Base-by-base conservation (phyloP, 2,113 vertebrate genomes). In the Ptychochromis oligacanthus region DNA sequence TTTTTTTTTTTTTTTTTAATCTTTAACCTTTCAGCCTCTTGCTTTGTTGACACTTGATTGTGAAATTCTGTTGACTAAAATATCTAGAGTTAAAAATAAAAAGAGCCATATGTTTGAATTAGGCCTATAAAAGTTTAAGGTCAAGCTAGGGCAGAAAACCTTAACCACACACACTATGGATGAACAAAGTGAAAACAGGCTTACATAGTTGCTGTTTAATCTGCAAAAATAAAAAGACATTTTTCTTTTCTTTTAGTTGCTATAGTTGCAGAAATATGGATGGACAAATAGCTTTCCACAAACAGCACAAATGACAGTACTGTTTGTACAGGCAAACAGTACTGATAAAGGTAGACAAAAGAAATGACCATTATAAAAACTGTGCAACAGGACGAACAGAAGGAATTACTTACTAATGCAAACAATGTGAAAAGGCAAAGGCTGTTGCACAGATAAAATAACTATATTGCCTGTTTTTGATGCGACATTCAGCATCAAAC, bases 261-360 rank as follows among this genome's bases (percentile, higher is more conserved):
- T 75, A 79, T 10, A 79, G 82, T 26, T 70, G 17, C 79, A 67
- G 2, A 82, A 84, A 60, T 80, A 88, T 92, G 82, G 9, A 31
- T 54, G n/a, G 67, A 58, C 24, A 2, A n/a, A 36, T 36, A 36
- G 26, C 2, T 72, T 54, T 72, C 26, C 0, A 70, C 65, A 70
- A 70, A 70, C 24, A 52, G 43, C 20, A 28, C 65, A 70, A 49
- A 28, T 31, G 4, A 20, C 24, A 70, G 24, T 20, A 28, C 10
- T 70, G 43, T 70, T 70, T 70, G 64, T 49, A 28, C 43, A 52
- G 65, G 46, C 65, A 52, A 72, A 15, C n/a, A 40, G 24, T 7
- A 20, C n/a, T 31, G 55, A 79, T 56, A 74, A 61, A 3, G 26
- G 26, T 6, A 56, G 31, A 83, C 22, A 79, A 86, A 81, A 49